These are phyloP conservation scores for Periophthalmodon schlosseri DNA, from an alignment of 2,113 vertebrate species.

Conservation along the genomic window DNA sequence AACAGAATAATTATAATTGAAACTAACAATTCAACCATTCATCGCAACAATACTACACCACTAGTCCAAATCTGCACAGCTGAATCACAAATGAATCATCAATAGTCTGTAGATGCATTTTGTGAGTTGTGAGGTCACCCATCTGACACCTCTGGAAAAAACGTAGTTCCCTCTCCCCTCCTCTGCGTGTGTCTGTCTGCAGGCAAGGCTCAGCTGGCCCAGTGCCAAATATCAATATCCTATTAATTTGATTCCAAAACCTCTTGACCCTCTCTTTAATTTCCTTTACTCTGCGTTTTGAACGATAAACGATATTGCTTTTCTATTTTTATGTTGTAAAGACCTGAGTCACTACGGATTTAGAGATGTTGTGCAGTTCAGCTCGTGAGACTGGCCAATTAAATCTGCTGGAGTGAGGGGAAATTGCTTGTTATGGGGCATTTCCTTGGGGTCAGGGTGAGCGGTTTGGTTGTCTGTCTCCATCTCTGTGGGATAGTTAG, in stretches of 20 bases:
- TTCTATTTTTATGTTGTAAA: neutral
- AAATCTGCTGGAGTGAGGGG: conserved; percentile 51
- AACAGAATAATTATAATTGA: neutral
- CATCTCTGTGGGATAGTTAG: conserved; percentile 71
- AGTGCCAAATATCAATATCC: conserved; percentile 52
- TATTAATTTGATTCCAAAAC: conserved; percentile 47
- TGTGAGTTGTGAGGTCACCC: neutral
- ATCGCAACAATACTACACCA: neutral
- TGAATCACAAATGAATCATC: neutral
- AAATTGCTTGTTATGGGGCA: conserved; percentile 57
- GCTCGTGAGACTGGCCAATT: conserved; percentile 67
- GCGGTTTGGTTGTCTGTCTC: conserved; percentile 52
- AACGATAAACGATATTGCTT: conserved; percentile 18
- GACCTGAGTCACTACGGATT: neutral
- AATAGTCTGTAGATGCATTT: no score
- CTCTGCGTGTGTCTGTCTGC: conserved; percentile 39
- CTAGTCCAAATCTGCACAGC: neutral
- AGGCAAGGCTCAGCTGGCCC: conserved; percentile 34
- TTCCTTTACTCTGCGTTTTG: conserved; percentile 8
- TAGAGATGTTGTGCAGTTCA: conserved; percentile 23
- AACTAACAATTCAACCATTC: neutral
- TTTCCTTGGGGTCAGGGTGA: conserved; percentile 68
- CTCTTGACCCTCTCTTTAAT: conserved; percentile 13
- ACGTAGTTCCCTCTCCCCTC: conserved; percentile 26
- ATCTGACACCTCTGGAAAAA: neutral